Evolutionary conservation across 2,797 vertebrate genomes (phyloP).

Genomic region (Brachymystax lenok): DNA sequence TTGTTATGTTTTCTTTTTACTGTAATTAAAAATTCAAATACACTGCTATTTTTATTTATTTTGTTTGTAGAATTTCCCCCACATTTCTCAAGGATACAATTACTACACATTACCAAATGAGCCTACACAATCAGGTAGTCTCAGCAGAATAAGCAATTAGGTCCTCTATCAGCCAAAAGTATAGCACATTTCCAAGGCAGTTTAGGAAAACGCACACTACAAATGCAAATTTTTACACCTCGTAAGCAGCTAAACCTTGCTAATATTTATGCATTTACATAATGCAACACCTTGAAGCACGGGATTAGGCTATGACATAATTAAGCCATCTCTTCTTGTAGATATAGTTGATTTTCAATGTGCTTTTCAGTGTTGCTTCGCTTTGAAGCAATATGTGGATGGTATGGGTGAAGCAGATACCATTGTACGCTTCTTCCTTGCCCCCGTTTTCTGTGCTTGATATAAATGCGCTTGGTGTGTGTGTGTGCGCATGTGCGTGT

Average conservation of each 20-base stretch:
- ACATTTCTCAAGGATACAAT: too few species aligned
- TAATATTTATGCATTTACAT: constrained; percentile 48
- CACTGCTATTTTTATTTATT: too few species aligned
- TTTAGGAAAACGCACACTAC: not conserved
- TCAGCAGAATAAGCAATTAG: constrained; percentile 38
- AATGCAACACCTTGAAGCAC: constrained; percentile 52
- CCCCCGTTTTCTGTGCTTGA: constrained; percentile 7
- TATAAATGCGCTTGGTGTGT: constrained; percentile 16
- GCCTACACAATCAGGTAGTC: constrained; percentile 5
- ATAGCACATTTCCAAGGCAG: not conserved
- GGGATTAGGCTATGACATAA: constrained; percentile 51
- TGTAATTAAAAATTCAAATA: too few species aligned
- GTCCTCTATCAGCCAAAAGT: not conserved
- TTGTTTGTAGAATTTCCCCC: too few species aligned
- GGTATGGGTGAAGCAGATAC: constrained; percentile 29
- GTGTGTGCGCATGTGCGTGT: not conserved
- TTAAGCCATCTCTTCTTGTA: constrained; percentile 34
- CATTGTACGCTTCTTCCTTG: constrained; percentile 33
- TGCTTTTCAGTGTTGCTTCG: constrained; percentile 54
- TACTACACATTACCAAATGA: too few species aligned
- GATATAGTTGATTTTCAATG: constrained; percentile 47
- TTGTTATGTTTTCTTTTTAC: not conserved
- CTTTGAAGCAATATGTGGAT: constrained; percentile 47
- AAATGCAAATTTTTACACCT: constrained; percentile 65
- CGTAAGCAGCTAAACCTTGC: constrained; percentile 70